phyloP scores from a whole-genome alignment of 2,797 vertebrate species.

The Cynopterus sphinx region DNA sequence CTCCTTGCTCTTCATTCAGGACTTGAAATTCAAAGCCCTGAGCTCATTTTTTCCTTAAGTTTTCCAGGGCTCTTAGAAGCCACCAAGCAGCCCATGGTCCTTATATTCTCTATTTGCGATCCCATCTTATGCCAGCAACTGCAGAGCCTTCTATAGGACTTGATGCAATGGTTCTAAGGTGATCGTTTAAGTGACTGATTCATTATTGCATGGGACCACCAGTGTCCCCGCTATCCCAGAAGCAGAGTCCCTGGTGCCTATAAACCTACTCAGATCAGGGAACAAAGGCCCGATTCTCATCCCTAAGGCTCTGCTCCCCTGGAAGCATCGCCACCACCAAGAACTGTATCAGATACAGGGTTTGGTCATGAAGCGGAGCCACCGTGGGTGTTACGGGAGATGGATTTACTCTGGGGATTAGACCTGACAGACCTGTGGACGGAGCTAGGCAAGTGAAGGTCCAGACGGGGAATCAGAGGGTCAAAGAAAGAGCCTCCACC shows the following conservation, averaged over 20 bases:
- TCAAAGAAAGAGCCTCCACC: not conserved
- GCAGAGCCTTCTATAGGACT: not conserved
- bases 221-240: no score
- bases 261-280: not conserved
- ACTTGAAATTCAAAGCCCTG: not conserved
- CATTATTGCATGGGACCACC: no score
- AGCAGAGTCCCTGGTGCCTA: not conserved
- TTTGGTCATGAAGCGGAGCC: not conserved
- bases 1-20: not conserved
- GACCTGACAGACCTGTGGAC: not conserved
- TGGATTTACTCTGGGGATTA: no score
- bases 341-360: no score
- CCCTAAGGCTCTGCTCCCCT: not conserved
- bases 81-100: not conserved
- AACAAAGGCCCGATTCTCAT: not conserved
- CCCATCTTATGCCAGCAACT: not conserved
- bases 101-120: not conserved
- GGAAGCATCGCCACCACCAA: not conserved
- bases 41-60: not conserved
- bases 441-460: not conserved
- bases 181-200: not conserved
- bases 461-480: fast-evolving
- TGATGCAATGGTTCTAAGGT: not conserved
- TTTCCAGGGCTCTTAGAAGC: not conserved
- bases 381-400: not conserved